Evolutionary conservation across 1,140 invertebrate genomes (phyloP), one percentile per base, ranked within the genome.

Genomic region (Drosophila ohnishii): DNA sequence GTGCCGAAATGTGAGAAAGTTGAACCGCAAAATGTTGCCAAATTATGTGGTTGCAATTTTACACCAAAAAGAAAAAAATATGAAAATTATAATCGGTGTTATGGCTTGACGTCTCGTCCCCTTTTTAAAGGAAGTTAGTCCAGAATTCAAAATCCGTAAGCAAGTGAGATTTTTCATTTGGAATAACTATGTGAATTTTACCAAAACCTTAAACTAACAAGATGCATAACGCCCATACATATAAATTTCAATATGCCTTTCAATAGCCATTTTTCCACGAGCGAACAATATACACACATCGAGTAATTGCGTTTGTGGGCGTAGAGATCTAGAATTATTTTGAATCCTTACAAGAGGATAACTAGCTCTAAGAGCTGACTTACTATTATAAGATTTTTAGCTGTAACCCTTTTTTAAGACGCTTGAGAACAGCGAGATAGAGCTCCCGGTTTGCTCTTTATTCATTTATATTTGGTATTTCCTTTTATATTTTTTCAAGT

Each of bases 21-120:
- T 74, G 28, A 61, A 62, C 76, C 80, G 72, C 80, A 84, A 85
- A 84, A 84, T 84, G 70, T 85, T 51, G 65, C 58, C 64, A 84
- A 78, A 85, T 84, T 84, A 80, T 80, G 80, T 45, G 76, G 80
- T 65, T 80, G 63, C 62, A 77, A 50, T 75, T 69, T 59, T 35
- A 16, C 14, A 7, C 2, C 48, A 39, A 30, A 37, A 39, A 58
- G 40, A 16, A 9, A 40, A 16, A 8, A 3, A 5, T 8, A 14
- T 14, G 19, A 2, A 40, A 71, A 48, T 57, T 57, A 16, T 19
- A 53, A 22, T 35, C 16, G 19, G 13, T 0, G 34, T 13, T 53
- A 14, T 14, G 34, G 0, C 5, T 8, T 8, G 16, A 22, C 5
- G 30, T 4, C 10, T 6, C n/a, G 14, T 34, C 11, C n/a, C 7